These are phyloP conservation scores for Neotoxoptera formosana DNA, from an alignment of 1,140 invertebrate species.

Conservation along the genomic window DNA sequence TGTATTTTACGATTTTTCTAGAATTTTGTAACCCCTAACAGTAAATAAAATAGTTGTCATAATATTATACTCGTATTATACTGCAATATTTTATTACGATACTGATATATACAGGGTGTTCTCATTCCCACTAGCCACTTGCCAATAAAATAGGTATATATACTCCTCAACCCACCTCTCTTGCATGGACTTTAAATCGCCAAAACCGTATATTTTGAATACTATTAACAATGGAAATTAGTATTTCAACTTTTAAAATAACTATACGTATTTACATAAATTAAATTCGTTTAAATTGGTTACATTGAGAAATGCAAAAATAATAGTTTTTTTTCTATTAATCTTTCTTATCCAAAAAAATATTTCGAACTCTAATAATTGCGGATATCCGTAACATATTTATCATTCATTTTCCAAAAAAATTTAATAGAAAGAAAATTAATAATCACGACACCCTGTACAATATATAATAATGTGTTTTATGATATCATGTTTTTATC, in stretches of 20 bases:
- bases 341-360: background rate
- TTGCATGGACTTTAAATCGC: background rate
- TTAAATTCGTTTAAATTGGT: background rate
- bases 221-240: conserved; percentile 2
- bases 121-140: background rate
- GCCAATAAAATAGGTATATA: background rate
- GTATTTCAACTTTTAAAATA: background rate
- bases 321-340: background rate
- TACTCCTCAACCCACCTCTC: background rate
- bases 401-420: background rate
- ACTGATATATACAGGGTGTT: background rate
- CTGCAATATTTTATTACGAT: background rate
- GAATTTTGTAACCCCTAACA: background rate
- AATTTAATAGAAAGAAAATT: background rate
- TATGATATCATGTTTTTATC: conserved; percentile 1
- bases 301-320: background rate
- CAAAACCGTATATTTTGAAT: background rate
- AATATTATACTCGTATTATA: background rate
- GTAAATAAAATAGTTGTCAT: background rate
- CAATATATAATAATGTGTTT: background rate
- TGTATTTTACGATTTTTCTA: background rate
- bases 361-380: background rate
- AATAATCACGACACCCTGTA: background rate
- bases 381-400: background rate
- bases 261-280: background rate